A percentile compares a stretch with the other conserved stretches of the same genome.
phyloP scores from a whole-genome alignment of 2,797 vertebrate genomes.

The Spondyliosoma cantharus region DNA sequence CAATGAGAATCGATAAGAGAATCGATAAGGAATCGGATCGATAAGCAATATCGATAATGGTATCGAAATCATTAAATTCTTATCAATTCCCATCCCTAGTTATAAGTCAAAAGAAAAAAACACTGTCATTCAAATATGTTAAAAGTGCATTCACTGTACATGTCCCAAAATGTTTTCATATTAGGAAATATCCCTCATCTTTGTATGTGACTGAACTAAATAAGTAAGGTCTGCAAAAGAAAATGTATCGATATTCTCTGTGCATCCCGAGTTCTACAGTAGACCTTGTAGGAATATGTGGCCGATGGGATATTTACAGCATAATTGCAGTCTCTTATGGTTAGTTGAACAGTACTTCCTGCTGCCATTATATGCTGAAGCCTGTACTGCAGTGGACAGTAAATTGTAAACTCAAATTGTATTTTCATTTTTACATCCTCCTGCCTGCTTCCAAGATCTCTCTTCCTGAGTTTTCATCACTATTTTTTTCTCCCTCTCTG shows the following conservation, averaged over 20 bases:
- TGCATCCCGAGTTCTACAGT: background rate
- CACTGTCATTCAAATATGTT: no score
- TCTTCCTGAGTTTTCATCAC: conserved; percentile 22
- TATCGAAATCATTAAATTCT: no score
- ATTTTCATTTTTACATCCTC: conserved; percentile 23
- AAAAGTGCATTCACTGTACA: no score
- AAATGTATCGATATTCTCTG: background rate
- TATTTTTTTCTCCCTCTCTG: conserved; percentile 23
- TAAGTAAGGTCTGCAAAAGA: background rate
- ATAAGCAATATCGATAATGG: no score
- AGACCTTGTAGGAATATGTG: background rate
- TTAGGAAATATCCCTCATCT: no score
- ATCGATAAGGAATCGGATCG: no score
- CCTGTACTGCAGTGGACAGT: no score
- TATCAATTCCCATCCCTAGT: no score
- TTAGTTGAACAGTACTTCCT: background rate
- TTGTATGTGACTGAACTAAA: no score
- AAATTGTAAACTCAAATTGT: background rate
- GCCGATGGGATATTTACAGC: conserved; percentile 4
- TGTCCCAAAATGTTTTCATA: no score
- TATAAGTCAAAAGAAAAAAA: no score
- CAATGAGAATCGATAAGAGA: no score
- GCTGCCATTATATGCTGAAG: background rate
- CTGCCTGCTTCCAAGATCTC: conserved; percentile 7
- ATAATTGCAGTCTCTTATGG: conserved; percentile 11